Evolutionary conservation across 1,140 invertebrate species (phyloP), one percentile per base, ranked within the genome.

Genomic region (Drosophila ficusphila): DNA sequence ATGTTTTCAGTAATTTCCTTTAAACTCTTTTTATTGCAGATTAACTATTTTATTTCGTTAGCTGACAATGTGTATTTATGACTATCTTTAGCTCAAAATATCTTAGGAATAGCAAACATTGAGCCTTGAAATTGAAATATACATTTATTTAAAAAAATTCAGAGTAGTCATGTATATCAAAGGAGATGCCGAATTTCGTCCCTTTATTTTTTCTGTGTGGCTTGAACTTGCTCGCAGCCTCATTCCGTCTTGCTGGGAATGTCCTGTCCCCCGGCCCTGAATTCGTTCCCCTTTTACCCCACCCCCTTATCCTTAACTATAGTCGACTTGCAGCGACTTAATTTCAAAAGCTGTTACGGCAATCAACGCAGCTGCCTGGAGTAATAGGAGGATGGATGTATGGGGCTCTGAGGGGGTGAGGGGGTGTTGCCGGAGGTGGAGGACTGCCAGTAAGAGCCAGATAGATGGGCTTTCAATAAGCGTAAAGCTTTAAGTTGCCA

Each of bases 281-380:
- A 51, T 41, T 47, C 33, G 23, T 34, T 14, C n/a, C 29, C 31
- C 18, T 7, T 2, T 16, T 3, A 34, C 19, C 14, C 25, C 1
- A 33, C 1, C 16, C n/a, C 19, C 47, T 34, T 19, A 2, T n/a
- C 34, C 21, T 16, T 14, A 31, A 27, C 56, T 52, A 38, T 29
- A 47, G 41, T 48, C 57, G 41, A 57, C 77, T 81, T 49, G 68
- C 82, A 77, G 77, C 74, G 70, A 88, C 83, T 86, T 86, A 70
- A 88, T 86, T 86, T 82, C 69, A 88, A 89, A 86, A 82, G 82
- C 85, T 86, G 77, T 82, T 86, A 78, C 79, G 64, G 58, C 81
- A 86, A 88, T 88, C 81, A 88, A 62, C 62, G 64, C 81, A 81
- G 77, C 81, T 85, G 79, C 69, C 68, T 61, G 60, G 57, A 31